Base-by-base conservation (phyloP, 2,797 vertebrate genomes). In the Phrynocephalus guinanensis region DNA sequence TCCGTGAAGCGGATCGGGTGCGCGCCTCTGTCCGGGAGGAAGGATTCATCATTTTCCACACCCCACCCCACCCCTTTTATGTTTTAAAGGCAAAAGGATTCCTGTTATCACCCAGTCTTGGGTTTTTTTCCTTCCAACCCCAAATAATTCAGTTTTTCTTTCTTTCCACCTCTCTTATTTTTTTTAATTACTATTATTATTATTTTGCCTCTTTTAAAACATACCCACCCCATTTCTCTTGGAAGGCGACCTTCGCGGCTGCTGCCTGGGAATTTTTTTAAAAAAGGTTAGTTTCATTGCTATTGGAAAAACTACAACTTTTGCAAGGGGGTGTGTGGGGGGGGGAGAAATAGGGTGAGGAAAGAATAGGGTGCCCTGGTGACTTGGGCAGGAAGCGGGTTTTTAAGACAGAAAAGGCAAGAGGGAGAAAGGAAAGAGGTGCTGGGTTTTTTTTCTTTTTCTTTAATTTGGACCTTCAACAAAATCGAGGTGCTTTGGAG, bases 271-370 rank as follows among this genome's bases (percentile, higher is more conserved):
- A 0, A 3, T 44, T 44, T 44, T 44, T 44, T 44, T 44, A 52
- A 60, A 44, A 13, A 60, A 87, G 86, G 86, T 87, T 70, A 71
- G 86, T 87, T 77, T n/a, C 9, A 28, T 15, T 48, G 44, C 44
- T 76, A 9, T 9, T 9, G 33, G 24, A 38, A 22, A 44, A 5
- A 38, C 26, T 26, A 24, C 67, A 18, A 7, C 18, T 3, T 2
- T 82, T 63, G 56, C 52, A 8, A 1, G 52, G 26, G 67, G 67
- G 56, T 44, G 38, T 44, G 38, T 5, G 33, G 1, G 22, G 4
- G 44, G 33, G 18, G 11, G 30, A 18, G 7, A 15, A 6, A 13
- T 2, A 24, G 7, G 33, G 8, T 6, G 6, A 8, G 52, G 52
- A 13, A 11, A 56, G 52, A 13, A 56, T 5, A 73, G 1, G 30